Base-by-base conservation (phyloP, 1,140 invertebrate species). In the Atta texana region DNA sequence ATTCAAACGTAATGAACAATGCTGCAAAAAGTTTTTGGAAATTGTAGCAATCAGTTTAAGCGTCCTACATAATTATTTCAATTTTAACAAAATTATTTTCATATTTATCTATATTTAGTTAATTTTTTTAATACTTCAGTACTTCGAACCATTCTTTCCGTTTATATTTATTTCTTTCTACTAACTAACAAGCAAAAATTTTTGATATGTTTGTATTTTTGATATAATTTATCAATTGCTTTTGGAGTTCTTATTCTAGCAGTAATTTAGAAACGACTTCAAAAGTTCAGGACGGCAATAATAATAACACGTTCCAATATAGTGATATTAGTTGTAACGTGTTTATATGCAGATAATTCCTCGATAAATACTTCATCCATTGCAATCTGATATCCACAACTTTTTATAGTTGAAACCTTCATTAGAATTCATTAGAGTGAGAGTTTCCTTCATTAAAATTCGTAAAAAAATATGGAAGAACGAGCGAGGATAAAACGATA, bases 311-410 rank as follows among this genome's bases (percentile, higher is more conserved):
- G 10, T 66, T 34, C 18, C 59, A 12, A 63, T 3, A 34, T 66
- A 12, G 7, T 61, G 75, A 86, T 85, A 87, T 87, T 90, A 90
- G 89, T 90, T 90, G 57, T 80, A 69, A 86, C 81, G 81, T 87
- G 88, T 81, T 63, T 74, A 7, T 8, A 64, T 49, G 74, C 88
- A 55, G 31, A 10, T 59, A 63, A 84, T 89, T 78, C 77, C 69
- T 75, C 80, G 76, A 53, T 71, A 72, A 77, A 57, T 76, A 51
- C 57, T 21, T 34, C 64, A 18, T 16, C 57, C 7, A 0, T 16
- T 66, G 69, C 49, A 44, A 39, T 85, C 66, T 72, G 59, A 90
- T 87, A 89, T 82, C 77, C 59, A 77, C 3, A 12, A 34, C n/a
- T 78, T 90, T 90, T 89, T 90, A 85, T 28, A 61, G 76, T 61